Evolutionary conservation across 2,888 invertebrate genomes (phyloP), one percentile per base, ranked within the genome.

Genomic region (Embidobia sp.): DNA sequence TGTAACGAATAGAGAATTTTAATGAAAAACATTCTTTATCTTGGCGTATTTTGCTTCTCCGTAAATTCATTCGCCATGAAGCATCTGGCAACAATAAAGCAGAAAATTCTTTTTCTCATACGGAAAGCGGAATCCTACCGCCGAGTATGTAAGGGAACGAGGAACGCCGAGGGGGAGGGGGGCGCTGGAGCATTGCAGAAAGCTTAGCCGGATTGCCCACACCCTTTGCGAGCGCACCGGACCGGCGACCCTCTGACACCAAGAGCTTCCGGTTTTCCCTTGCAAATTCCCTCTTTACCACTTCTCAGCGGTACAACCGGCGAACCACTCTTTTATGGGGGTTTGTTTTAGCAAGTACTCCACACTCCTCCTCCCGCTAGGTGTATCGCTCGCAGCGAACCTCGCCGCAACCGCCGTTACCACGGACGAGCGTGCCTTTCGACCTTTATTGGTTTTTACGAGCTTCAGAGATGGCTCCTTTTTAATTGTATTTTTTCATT

Each of bases 391-490:
- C 76, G 79, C 82, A 80, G 82, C 81, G 83, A 82, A 81, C 83
- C 82, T 82, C 84, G 82, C 84, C 84, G 80, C 83, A 85, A 83
- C 85, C 84, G 80, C 84, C 84, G 84, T 83, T 83, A 83, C 82
- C 80, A 79, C 81, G 81, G 82, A 81, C 81, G 81, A 79, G 83
- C 83, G 83, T 84, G 82, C 84, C 83, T 84, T 82, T 81, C 79
- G 80, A 83, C 85, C 85, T 87, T 87, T 87, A 87, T 87, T 87
- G 86, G 87, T 88, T 88, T 87, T 87, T 85, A 85, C 84, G 82
- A 84, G 84, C 85, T 82, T 82, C 84, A 81, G 83, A 85, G 84
- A 83, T 83, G 82, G 84, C 83, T 86, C 85, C 85, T 85, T 85
- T 87, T 85, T 84, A 83, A 66, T 67, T 67, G 57, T 66, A 19